Percentiles rank a stretch among this genome's conserved stretches.
Conservation (phyloP, 2,888 invertebrate species). For the Danaus chrysippus region DNA sequence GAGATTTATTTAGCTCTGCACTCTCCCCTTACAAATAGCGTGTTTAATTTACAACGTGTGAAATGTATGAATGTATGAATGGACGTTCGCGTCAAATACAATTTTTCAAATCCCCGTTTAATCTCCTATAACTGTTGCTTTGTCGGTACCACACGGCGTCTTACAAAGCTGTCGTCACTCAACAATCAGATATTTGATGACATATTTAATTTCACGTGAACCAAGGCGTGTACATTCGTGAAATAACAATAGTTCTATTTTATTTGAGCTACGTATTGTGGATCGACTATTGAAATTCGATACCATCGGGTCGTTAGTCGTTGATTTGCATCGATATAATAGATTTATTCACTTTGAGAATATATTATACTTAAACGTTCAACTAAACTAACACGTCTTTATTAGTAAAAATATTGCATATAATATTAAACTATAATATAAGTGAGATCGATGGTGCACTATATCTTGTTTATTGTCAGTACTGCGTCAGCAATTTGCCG, state of each 20-base stretch:
- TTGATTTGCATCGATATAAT: conserved; percentile 22
- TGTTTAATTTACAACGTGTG: conserved; percentile 23
- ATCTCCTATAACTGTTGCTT: conserved; percentile 51
- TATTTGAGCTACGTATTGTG: conserved; percentile 31
- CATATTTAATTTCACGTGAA: conserved; percentile 59
- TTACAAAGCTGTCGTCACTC: conserved; percentile 49
- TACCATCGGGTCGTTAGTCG: conserved; percentile 15
- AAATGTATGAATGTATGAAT: conserved; percentile 21
- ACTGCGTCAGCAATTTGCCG: conserved; percentile 65
- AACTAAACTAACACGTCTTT: too few relatives aligned
- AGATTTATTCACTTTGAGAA: background rate
- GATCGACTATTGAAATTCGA: conserved; percentile 34
- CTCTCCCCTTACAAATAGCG: conserved; percentile 48
- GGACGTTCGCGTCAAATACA: conserved; percentile 46
- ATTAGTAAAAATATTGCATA: conserved; percentile 1
- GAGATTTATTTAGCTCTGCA: conserved; percentile 33
- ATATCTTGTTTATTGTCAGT: conserved; percentile 57
- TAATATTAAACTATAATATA: conserved; percentile 18
- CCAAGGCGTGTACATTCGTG: conserved; percentile 51
- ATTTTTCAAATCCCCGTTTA: conserved; percentile 56
- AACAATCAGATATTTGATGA: conserved; percentile 63
- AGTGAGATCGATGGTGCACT: conserved; percentile 42
- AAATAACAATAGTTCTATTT: conserved; percentile 50
- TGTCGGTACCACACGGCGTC: conserved; percentile 67
- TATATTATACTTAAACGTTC: too few relatives aligned